Evolutionary conservation across 2,797 vertebrate species (phyloP), one percentile per base, ranked within the genome.

Genomic region (Lacerta agilis): DNA sequence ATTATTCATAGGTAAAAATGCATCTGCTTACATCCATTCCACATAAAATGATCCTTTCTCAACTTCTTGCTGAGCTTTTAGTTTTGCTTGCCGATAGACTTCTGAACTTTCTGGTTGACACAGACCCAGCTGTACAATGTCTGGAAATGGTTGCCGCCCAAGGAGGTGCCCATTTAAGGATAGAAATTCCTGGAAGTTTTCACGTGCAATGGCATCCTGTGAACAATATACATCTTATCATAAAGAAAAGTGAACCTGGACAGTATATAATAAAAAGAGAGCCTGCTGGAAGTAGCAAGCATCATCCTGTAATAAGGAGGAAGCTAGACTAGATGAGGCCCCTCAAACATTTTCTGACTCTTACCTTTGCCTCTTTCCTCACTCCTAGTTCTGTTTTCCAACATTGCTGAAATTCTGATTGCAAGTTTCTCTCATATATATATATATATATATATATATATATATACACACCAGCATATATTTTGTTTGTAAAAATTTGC

Each of bases 111-210:
- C 96, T 0, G 98, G 97, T 80, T 99, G 98, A 89, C 98, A 98
- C 84, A 99, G 97, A 38, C 98, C 99, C 64, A 99, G 96, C 89
- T 99, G 99, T 80, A 98, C 96, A 92, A 99, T 97, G 82, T 99
- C 98, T 41, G 99, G 98, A 94, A 98, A 98, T 0, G 98, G 99
- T 27, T 97, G 97, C 88, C 98, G 97, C 94, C 98, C 98, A 94
- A 99, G 96, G 82, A 98, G 98, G 94, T 99, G 98, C 69, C 98
- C 98, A 61, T 98, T 99, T 93, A 98, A 97, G 91, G 98, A 99
- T 90, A 99, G 96, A 96, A 99, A 99, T 97, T 98, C 98, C 94
- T 99, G 98, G 95, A 99, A 99, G 92, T 99, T 98, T 94, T 98
- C 97, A 91, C 98, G 97, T 71, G 98, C 96, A 36, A 96, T 96